These are phyloP conservation scores for Holothuria scabra DNA, from an alignment of 53 echinoderm and acorn worm species.

Conservation along the genomic window DNA sequence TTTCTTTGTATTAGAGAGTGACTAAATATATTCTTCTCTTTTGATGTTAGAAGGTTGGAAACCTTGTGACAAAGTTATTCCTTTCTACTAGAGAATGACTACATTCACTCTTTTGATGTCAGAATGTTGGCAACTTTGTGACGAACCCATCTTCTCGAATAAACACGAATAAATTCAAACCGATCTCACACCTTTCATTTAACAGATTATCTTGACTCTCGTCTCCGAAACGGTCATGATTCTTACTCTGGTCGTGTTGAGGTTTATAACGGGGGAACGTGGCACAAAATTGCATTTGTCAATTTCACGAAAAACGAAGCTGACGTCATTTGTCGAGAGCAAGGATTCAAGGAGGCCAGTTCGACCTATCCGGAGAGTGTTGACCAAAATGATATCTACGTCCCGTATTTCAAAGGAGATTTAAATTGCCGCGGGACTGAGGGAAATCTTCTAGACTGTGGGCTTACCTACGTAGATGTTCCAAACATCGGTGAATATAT, in stretches of 20 bases:
- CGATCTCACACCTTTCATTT: neutral
- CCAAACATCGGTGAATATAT: neutral
- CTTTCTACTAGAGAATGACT: too few relatives aligned
- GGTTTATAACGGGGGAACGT: constrained; percentile 13
- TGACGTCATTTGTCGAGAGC: neutral
- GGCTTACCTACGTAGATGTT: neutral
- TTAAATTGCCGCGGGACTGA: constrained; percentile 5
- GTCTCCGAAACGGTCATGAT: neutral
- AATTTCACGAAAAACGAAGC: constrained; percentile 9
- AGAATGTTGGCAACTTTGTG: too few relatives aligned
- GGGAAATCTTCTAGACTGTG: neutral
- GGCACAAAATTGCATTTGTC: constrained; percentile 3
- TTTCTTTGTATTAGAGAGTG: too few relatives aligned
- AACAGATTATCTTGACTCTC: neutral
- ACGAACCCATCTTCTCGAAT: too few relatives aligned
- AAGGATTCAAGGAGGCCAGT: neutral
- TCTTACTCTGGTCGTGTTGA: neutral
- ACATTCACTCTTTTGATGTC: too few relatives aligned
- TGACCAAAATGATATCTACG: neutral
- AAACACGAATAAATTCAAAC: too few relatives aligned
- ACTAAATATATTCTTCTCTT: too few relatives aligned
- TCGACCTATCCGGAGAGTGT: neutral
- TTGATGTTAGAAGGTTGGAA: too few relatives aligned
- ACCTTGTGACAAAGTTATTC: too few relatives aligned
- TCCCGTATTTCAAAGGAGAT: neutral